These are phyloP conservation scores for Iphiclides podalirius DNA, from an alignment of 2,888 invertebrate species.

Conservation along the genomic window DNA sequence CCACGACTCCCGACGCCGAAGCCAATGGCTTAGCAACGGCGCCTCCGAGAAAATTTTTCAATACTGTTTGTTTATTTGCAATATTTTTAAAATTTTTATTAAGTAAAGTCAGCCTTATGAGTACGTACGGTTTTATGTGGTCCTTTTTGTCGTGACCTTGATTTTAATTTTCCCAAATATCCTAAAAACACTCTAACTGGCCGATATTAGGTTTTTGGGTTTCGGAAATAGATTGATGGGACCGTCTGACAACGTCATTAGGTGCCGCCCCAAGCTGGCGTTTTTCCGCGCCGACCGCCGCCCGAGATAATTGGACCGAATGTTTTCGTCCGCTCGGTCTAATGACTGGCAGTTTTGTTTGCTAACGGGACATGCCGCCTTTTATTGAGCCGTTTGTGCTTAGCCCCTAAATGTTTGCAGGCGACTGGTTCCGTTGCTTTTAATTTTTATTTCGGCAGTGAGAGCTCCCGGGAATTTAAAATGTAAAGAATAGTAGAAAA, in stretches of 20 bases:
- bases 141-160: too few relatives aligned
- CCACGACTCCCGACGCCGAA: too few relatives aligned
- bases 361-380: slow-evolving; percentile 63
- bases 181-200: slow-evolving; percentile 10
- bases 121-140: too few relatives aligned
- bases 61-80: too few relatives aligned
- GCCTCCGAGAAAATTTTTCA: too few relatives aligned
- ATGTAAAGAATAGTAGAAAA: slow-evolving; percentile 17
- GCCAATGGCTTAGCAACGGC: too few relatives aligned
- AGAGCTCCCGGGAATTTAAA: neutral
- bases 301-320: slow-evolving; percentile 70
- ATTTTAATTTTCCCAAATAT: neutral
- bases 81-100: too few relatives aligned
- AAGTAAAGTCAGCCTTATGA: too few relatives aligned
- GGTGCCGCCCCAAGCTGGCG: slow-evolving; percentile 53
- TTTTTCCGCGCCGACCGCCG: slow-evolving; percentile 49
- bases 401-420: slow-evolving; percentile 47
- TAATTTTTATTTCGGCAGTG: slow-evolving; percentile 34
- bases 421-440: slow-evolving; percentile 47
- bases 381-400: slow-evolving; percentile 70
- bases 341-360: slow-evolving; percentile 77
- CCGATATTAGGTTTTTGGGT: slow-evolving; percentile 37
- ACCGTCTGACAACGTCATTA: slow-evolving; percentile 71
- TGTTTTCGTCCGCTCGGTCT: slow-evolving; percentile 68
- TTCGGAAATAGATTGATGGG: slow-evolving; percentile 68